Base-by-base conservation (phyloP, 2,797 vertebrate genomes). In the Clarias laeviceps region DNA sequence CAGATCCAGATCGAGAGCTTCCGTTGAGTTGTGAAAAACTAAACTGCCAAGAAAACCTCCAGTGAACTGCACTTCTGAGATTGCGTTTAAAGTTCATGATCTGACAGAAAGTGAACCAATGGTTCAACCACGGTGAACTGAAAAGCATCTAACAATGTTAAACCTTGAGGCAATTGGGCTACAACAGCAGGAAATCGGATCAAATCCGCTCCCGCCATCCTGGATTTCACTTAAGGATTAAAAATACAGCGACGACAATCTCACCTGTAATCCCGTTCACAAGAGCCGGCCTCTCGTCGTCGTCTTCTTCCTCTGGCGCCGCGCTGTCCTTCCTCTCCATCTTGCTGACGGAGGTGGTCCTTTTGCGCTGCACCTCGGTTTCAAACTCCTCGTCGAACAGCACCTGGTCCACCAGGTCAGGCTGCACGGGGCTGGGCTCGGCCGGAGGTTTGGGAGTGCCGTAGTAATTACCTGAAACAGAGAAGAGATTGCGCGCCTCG, bases 331-430 rank as follows among this genome's bases (percentile, higher is more conserved):
- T 98, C 87, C 97, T 93, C 73, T 99, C 97, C 98, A 99, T 99
- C 92, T 99, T 99, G 91, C 98, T 99, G 94, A 99, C 97, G 0
- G 98, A 99, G 0, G 98, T 98, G 6, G 98, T 99, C 91, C 98
- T 96, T 89, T 99, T 99, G 72, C 98, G 94, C 90, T 99, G 98
- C 0, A 97, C 96, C 91, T 99, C 98, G 0, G 95, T 94, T 90
- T 98, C 97, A 90, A 98, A 99, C 80, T 98, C 97, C 92, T 97
- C 97, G 78, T 99, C 98, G 83, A 99, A 99, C 88, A 99, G 95
- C 87, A 99, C 98, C 90, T 99, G 97, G 93, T 99, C 98, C 89
- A 99, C 98, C 12, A 98, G 92, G 91, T 99, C 98, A 0, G 98
- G 96, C 92, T 99, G 98, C 85, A 99, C 97, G 1, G 98, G 97